Percentiles rank a stretch among this genome's conserved stretches.
These are phyloP conservation scores for Bombus vancouverensis DNA, from an alignment of 1,140 invertebrate genomes.

Conservation along the genomic window DNA sequence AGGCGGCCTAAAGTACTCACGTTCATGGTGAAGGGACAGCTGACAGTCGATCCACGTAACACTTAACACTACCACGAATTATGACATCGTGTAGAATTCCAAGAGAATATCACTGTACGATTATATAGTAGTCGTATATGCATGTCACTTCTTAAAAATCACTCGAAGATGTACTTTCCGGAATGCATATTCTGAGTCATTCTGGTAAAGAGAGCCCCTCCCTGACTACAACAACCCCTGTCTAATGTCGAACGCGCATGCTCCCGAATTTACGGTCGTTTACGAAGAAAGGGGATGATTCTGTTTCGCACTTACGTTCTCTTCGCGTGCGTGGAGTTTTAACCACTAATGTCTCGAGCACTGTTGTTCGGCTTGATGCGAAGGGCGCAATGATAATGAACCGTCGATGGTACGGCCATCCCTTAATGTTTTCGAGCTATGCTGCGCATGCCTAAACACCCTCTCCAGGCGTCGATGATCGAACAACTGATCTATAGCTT, in stretches of 20 bases:
- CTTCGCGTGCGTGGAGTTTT: conserved; percentile 8
- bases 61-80: conserved; percentile 50
- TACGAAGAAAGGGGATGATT: conserved; percentile 66
- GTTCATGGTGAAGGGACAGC: conserved; percentile 65
- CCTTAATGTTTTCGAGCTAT: conserved; percentile 15
- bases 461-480: conserved; percentile 11
- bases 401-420: background rate
- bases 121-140: conserved; percentile 16
- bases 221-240: conserved; percentile 70
- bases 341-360: background rate
- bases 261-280: conserved; percentile 37
- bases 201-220: conserved; percentile 67
- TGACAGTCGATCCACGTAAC: conserved; percentile 61
- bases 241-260: conserved; percentile 69
- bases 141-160: conserved; percentile 45
- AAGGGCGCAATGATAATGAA: conserved; percentile 30
- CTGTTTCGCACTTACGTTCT: background rate
- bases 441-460: conserved; percentile 25
- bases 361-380: background rate
- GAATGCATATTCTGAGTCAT: conserved; percentile 72
- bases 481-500: conserved; percentile 22
- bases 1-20: conserved; percentile 55
- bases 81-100: conserved; percentile 46
- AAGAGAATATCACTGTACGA: background rate
- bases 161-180: conserved; percentile 48